Percentiles rank a stretch among this genome's conserved stretches.
Conservation (phyloP, 1,140 invertebrate genomes). For the Scaptomyza graminum region DNA sequence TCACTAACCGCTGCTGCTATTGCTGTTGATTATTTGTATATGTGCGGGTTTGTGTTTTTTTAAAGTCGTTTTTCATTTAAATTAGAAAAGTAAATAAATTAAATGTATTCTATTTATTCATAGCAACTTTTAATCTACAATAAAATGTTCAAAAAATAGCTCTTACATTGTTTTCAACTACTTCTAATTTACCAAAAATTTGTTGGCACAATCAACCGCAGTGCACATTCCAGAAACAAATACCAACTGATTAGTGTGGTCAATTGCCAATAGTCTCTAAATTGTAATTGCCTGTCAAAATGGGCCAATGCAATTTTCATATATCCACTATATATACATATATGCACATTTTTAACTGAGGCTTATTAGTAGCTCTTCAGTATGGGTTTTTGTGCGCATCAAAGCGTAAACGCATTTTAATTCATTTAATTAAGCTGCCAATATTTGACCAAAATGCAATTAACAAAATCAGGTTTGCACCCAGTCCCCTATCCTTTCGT, state of each 20-base stretch:
- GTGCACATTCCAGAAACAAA: conserved; percentile 48
- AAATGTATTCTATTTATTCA: too few species aligned
- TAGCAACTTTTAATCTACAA: too few species aligned
- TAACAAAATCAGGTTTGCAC: conserved; percentile 72
- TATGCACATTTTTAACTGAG: too few species aligned
- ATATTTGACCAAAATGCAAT: conserved; percentile 83
- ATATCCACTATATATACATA: neutral
- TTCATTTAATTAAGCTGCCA: conserved; percentile 83
- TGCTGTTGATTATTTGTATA: neutral
- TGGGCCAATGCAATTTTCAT: conserved; percentile 26
- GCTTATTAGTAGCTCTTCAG: neutral
- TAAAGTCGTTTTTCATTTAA: too few species aligned
- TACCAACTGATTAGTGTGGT: conserved; percentile 55
- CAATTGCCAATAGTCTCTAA: conserved; percentile 44
- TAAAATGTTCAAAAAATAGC: too few species aligned
- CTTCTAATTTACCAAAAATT: neutral
- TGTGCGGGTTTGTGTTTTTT: neutral
- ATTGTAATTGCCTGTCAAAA: conserved; percentile 75
- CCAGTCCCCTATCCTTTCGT: conserved; percentile 18
- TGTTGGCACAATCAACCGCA: neutral
- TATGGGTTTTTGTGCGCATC: conserved; percentile 14
- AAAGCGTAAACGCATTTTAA: conserved; percentile 68
- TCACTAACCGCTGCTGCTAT: conserved; percentile 42
- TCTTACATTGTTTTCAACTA: neutral
- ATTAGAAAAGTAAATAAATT: too few species aligned